phyloP scores from a whole-genome alignment of 2,113 vertebrate species.

The Progne subis region DNA sequence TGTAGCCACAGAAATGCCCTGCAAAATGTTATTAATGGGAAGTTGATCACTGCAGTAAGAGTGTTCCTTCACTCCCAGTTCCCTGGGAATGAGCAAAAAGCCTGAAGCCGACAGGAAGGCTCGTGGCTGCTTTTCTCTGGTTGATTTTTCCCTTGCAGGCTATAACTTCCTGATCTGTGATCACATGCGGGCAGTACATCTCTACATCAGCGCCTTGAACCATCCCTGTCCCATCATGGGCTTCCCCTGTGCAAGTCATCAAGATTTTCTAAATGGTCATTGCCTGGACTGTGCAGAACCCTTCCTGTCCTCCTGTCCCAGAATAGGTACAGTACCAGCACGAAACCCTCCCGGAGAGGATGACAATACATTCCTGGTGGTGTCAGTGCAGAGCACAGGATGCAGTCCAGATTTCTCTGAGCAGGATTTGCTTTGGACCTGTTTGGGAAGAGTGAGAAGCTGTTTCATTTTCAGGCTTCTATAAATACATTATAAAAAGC shows the following conservation, averaged over 20 bases:
- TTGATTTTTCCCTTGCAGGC: conserved; percentile 72
- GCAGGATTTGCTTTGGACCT: neutral
- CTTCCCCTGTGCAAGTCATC: conserved; percentile 85
- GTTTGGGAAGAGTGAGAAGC: neutral
- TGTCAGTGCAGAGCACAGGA: neutral
- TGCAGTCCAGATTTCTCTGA: neutral
- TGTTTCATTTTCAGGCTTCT: neutral
- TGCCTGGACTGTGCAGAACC: conserved; percentile 81
- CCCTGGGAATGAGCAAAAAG: neutral
- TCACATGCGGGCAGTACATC: conserved; percentile 92
- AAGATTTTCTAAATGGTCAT: conserved; percentile 81
- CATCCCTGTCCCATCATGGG: conserved; percentile 79
- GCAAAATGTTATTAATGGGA: neutral
- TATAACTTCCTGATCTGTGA: conserved; percentile 92
- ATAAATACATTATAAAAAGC: neutral
- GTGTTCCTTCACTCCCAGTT: neutral
- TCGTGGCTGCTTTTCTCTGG: neutral
- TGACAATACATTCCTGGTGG: neutral
- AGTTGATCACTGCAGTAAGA: neutral
- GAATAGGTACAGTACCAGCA: conserved; percentile 79
- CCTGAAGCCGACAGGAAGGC: neutral
- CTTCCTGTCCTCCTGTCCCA: conserved; percentile 82
- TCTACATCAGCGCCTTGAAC: conserved; percentile 88
- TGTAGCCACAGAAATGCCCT: neutral
- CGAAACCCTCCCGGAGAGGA: neutral